Evolutionary conservation across 2,113 vertebrate species (phyloP), one percentile per base, ranked within the genome.

Genomic region (Egretta garzetta): DNA sequence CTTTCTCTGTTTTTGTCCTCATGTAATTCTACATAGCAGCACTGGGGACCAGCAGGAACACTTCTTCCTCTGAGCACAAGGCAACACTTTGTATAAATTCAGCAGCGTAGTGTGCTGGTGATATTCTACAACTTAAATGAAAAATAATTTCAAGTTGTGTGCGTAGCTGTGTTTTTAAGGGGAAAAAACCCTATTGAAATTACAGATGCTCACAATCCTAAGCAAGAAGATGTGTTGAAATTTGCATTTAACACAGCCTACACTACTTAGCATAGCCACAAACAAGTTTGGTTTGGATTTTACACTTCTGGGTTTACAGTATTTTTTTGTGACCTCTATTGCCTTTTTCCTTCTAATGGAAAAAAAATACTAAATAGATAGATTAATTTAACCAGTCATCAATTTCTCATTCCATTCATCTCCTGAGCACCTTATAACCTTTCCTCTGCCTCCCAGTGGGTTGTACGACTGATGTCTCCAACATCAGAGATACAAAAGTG

Each of bases 1-100:
- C 14, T 77, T 43, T 28, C 1, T 0, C 27, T 3, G 5, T 33
- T n/a, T 52, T 49, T 53, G 26, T 35, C 26, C 37, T 27, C 6
- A 0, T 4, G 13, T 9, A 19, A 22, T 28, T 35, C 35, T 3
- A 2, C 11, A 4, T 2, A 26, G 58, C 22, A 5, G 26, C 41
- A 15, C 6, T 2, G 9, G 8, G 24, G 20, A 16, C 13, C 8
- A 14, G 15, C 60, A 68, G 43, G 6, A 79, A 43, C 20, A 6
- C 23, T 37, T 12, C 45, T 24, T 63, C 18, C 6, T 8, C 30
- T 15, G 17, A 86, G 8, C 17, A 5, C 20, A 16, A 19, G 30
- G 5, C 37, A 33, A 14, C 9, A 2, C 27, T 72, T 52, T 39
- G 33, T 20, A 8, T 14, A 27, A 22, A 28, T 13, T 9, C 8